phyloP scores from a whole-genome alignment of 2,888 invertebrate species.

The Teleogryllus oceanicus region DNA sequence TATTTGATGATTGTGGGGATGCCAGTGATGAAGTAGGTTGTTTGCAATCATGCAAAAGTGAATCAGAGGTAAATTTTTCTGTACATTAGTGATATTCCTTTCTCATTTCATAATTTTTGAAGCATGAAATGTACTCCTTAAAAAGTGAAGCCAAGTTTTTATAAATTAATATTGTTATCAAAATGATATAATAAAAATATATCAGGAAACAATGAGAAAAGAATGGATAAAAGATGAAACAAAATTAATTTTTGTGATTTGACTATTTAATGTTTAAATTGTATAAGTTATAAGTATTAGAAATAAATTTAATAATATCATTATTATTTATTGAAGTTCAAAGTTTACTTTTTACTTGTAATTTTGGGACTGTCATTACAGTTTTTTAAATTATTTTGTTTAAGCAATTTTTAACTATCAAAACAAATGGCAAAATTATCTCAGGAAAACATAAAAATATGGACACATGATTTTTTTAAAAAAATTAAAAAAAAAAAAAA shows the following conservation, averaged over 20 bases:
- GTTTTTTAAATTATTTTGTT: too few relatives aligned
- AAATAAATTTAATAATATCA: background rate
- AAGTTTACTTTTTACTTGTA: background rate
- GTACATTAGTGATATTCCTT: too few relatives aligned
- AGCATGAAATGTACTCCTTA: too few relatives aligned
- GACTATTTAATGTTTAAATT: too few relatives aligned
- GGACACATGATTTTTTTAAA: too few relatives aligned
- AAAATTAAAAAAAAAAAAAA: too few relatives aligned
- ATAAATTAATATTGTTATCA: background rate
- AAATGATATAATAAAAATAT: background rate
- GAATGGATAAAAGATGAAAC: background rate
- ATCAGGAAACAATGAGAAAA: background rate
- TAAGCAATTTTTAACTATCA: too few relatives aligned
- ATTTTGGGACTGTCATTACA: background rate
- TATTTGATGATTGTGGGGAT: slow-evolving; percentile 68
- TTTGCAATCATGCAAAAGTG: slow-evolving; percentile 47
- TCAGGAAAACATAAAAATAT: too few relatives aligned
- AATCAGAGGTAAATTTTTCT: slow-evolving; percentile 41
- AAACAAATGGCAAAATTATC: too few relatives aligned
- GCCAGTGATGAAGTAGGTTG: slow-evolving; percentile 68
- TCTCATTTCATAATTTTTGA: too few relatives aligned
- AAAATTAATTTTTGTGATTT: too few relatives aligned
- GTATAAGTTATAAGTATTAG: background rate
- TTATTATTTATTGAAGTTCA: background rate
- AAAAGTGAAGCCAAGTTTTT: too few relatives aligned